Conservation (phyloP, 2,797 vertebrate species). For the Phyllotis vaccarum region DNA sequence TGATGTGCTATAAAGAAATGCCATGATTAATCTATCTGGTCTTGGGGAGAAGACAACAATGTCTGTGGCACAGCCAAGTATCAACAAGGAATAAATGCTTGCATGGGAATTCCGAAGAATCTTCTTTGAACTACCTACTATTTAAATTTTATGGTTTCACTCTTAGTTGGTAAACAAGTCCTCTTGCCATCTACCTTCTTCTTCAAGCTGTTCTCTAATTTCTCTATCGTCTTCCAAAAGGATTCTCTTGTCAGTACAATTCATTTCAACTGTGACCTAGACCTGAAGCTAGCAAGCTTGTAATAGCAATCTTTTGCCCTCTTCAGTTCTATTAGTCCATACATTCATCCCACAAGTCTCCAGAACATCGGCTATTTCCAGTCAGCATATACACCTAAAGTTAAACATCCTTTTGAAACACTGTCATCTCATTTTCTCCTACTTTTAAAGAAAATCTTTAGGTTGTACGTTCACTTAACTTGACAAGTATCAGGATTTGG, state of each 20-base stretch:
- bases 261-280: neutral
- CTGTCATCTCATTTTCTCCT: neutral
- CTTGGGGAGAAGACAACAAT: neutral
- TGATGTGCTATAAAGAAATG: neutral
- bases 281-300: neutral
- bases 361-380: neutral
- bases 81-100: neutral
- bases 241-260: neutral
- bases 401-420: neutral
- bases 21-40: neutral
- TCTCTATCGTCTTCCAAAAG: neutral
- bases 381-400: slow-evolving; percentile 43
- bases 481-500: slow-evolving; percentile 1
- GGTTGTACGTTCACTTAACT: slow-evolving; percentile 33
- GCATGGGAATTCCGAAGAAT: neutral
- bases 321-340: neutral
- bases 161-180: neutral
- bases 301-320: neutral
- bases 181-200: too few relatives aligned
- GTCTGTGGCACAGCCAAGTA: neutral
- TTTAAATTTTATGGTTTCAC: too few relatives aligned
- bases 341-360: neutral
- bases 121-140: neutral
- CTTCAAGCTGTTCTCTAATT: fast-evolving
- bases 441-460: slow-evolving; percentile 50